These are phyloP conservation scores for Cerceris ruficornis DNA, from an alignment of 2,888 invertebrate species.

Conservation along the genomic window DNA sequence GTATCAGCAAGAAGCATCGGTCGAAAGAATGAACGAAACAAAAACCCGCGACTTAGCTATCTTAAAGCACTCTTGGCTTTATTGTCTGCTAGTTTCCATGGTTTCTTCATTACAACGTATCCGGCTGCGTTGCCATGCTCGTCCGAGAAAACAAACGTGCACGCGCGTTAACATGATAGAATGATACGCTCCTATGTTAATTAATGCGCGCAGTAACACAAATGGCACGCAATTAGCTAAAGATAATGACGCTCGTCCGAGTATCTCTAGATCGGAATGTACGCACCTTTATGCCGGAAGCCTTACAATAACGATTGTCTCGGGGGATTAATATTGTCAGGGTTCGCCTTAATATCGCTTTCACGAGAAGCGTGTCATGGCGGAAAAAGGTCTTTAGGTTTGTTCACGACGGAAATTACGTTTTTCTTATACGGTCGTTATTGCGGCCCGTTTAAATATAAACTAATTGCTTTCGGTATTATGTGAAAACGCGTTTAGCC, in stretches of 20 bases:
- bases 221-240: slow-evolving; percentile 1
- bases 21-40: not conserved
- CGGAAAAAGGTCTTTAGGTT: slow-evolving; percentile 1
- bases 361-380: not conserved
- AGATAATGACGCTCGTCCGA: not conserved
- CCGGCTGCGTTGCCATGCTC: slow-evolving; percentile 12
- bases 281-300: slow-evolving; percentile 3
- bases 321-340: not conserved
- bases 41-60: not conserved
- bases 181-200: slow-evolving; percentile 6
- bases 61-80: slow-evolving; percentile 2
- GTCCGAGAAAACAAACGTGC: slow-evolving; percentile 12
- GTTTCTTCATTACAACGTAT: slow-evolving; percentile 13
- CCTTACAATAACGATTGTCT: slow-evolving; percentile 2
- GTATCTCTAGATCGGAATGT: slow-evolving; percentile 12
- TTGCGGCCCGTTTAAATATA: not conserved
- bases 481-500: not conserved
- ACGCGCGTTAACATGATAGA: slow-evolving; percentile 8
- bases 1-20: not conserved
- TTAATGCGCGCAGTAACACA: slow-evolving; percentile 5
- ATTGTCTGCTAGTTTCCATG: slow-evolving; percentile 10
- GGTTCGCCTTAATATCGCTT: slow-evolving; percentile 2
- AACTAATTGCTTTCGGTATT: not conserved
- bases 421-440: not conserved
- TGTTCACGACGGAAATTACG: not conserved